phyloP scores from a whole-genome alignment of 2,888 invertebrate species.

The Drosophila paranaensis region DNA sequence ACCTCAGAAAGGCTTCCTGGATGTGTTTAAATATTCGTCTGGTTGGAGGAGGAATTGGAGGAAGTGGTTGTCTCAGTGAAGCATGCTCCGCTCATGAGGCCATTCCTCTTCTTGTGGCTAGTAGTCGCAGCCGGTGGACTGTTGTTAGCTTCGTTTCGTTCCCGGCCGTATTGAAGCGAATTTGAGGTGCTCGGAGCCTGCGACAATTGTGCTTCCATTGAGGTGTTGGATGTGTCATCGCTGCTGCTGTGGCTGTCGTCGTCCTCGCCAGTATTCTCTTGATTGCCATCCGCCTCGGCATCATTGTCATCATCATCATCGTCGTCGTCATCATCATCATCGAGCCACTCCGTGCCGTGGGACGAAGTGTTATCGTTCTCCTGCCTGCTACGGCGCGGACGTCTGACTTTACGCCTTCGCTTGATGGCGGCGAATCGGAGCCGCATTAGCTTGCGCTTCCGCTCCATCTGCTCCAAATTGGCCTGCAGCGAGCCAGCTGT shows the following conservation, averaged over 20 bases:
- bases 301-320: constrained; percentile 38
- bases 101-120: constrained; percentile 47
- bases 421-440: constrained; percentile 48
- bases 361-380: constrained; percentile 45
- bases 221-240: constrained; percentile 60
- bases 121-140: constrained; percentile 48
- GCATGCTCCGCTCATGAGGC: constrained; percentile 21
- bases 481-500: constrained; percentile 53
- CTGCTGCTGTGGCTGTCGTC: constrained; percentile 28
- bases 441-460: constrained; percentile 59
- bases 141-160: constrained; percentile 55
- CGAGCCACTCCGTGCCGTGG: constrained; percentile 45
- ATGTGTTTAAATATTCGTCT: constrained; percentile 40
- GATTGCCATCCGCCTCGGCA: constrained; percentile 2
- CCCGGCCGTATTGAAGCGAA: constrained; percentile 45
- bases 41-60: constrained; percentile 57
- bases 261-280: constrained; percentile 17
- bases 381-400: constrained; percentile 26
- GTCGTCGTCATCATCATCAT: constrained; percentile 28
- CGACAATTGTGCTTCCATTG: constrained; percentile 71
- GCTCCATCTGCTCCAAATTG: constrained; percentile 41
- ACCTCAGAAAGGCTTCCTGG: constrained; percentile 7
- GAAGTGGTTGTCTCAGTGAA: constrained; percentile 53
- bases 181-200: constrained; percentile 69
- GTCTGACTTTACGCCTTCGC: constrained; percentile 31